phyloP scores from a whole-genome alignment of 2,113 vertebrate species.

The Tachysurus fulvidraco region DNA sequence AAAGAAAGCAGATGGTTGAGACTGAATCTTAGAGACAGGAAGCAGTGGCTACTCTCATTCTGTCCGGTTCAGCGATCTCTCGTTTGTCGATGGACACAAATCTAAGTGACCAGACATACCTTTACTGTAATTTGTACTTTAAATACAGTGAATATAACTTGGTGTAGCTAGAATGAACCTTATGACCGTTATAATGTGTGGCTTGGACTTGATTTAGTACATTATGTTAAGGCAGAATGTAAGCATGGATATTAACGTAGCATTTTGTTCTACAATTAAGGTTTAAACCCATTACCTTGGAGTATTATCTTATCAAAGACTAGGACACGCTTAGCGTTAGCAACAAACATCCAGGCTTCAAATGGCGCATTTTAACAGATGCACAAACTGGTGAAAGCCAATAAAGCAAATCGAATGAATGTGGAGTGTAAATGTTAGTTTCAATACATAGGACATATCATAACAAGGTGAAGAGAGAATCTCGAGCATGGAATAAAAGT shows the following conservation, averaged over 20 bases:
- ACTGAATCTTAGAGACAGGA: neutral
- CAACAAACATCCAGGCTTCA: neutral
- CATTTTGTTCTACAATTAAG: neutral
- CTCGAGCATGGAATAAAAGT: neutral
- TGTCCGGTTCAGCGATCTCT: neutral
- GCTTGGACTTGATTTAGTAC: neutral
- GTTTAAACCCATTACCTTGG: neutral
- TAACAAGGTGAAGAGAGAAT: neutral
- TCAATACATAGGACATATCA: neutral
- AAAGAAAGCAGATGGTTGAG: neutral
- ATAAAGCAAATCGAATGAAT: neutral
- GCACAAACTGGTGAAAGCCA: neutral
- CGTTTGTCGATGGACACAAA: neutral
- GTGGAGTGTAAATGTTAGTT: neutral
- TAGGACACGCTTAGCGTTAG: neutral
- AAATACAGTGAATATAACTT: neutral
- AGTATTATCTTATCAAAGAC: neutral
- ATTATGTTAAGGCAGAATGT: neutral
- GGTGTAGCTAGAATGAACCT: no score
- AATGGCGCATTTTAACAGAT: neutral
- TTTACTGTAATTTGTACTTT: neutral
- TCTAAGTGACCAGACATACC: neutral
- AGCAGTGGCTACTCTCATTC: neutral
- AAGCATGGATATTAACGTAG: neutral
- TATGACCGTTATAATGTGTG: neutral